Conservation (phyloP, 2,888 invertebrate species). For the Eupeodes luniger region DNA sequence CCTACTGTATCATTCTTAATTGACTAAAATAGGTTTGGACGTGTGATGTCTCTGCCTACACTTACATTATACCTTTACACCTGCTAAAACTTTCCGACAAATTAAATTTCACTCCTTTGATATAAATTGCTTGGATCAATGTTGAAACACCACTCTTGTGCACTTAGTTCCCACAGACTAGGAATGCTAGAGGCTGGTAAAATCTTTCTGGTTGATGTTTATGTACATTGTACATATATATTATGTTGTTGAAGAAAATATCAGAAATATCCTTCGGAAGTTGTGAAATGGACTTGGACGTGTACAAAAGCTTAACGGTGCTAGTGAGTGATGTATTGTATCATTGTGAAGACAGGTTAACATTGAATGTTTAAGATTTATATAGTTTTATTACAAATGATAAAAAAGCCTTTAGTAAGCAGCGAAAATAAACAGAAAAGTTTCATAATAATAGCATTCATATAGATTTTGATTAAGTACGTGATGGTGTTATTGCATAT, state of each 20-base stretch:
- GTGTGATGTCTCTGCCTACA: conserved; percentile 1
- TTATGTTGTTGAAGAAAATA: neutral
- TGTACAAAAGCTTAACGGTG: neutral
- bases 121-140: conserved; percentile 50
- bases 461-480: too few relatives aligned
- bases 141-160: conserved; percentile 35
- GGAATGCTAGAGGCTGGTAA: neutral
- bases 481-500: too few relatives aligned
- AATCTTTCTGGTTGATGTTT: neutral
- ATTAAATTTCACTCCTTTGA: conserved; percentile 29
- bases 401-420: too few relatives aligned
- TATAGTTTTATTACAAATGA: too few relatives aligned
- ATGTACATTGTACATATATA: neutral
- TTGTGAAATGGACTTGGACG: neutral
- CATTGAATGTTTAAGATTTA: neutral
- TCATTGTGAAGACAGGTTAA: neutral
- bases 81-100: neutral
- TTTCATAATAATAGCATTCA: too few relatives aligned
- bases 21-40: neutral
- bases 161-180: conserved; percentile 3
- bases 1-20: too few relatives aligned
- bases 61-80: neutral
- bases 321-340: neutral
- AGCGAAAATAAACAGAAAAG: too few relatives aligned
- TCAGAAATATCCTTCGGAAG: conserved; percentile 11